Evolutionary conservation across 2,113 vertebrate genomes (phyloP).

Genomic region (Tapirus terrestris): DNA sequence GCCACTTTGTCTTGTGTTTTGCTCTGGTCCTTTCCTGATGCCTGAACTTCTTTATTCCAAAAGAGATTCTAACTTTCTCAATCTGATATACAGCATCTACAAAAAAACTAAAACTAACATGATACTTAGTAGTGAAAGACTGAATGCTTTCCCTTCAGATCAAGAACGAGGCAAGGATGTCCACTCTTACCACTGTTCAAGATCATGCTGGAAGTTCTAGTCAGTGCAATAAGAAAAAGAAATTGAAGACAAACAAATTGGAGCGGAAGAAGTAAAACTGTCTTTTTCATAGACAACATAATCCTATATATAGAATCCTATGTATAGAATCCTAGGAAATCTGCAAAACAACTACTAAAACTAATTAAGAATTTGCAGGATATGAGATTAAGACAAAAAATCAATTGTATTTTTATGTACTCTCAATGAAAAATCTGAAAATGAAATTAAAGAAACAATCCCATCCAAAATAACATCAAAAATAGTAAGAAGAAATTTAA

Average conservation of each 20-base stretch:
- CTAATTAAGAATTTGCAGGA: not conserved
- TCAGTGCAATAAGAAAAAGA: not conserved
- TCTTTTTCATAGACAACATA: not conserved
- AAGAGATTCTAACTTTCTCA: not conserved
- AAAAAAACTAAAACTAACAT: not conserved
- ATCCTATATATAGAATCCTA: not conserved
- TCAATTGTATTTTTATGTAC: not conserved
- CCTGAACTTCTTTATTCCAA: not conserved
- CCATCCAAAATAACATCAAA: not conserved
- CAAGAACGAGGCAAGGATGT: not conserved
- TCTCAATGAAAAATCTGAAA: conserved; percentile 1
- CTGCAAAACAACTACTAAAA: not conserved
- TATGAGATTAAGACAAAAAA: not conserved
- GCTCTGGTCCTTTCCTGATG: not conserved
- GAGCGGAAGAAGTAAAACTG: not conserved
- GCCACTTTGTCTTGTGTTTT: not conserved
- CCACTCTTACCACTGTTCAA: not conserved
- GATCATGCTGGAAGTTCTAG: not conserved
- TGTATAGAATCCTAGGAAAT: not conserved
- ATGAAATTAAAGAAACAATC: conserved; percentile 7
- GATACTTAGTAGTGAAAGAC: not conserved
- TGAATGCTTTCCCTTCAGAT: not conserved
- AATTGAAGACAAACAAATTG: not conserved
- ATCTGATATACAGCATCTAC: not conserved
- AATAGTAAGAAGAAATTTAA: conserved; percentile 5